phyloP scores from a whole-genome alignment of 2,113 vertebrate species.

The Sinocyclocheilus grahami region DNA sequence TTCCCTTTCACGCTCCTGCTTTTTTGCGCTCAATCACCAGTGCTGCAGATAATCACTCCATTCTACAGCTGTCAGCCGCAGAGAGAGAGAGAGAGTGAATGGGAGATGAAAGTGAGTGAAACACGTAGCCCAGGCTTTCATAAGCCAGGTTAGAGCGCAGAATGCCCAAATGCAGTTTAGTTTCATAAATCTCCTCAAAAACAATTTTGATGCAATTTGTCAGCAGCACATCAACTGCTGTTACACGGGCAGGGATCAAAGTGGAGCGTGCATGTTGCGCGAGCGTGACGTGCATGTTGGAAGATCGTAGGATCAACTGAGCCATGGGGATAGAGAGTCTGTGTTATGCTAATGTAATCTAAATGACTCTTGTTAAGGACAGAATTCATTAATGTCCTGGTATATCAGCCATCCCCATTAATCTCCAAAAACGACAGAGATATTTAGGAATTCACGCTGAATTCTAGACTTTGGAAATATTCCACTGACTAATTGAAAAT shows the following conservation, averaged over 20 bases:
- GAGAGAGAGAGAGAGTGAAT: constrained; percentile 6
- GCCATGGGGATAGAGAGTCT: constrained; percentile 43
- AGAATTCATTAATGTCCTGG: constrained; percentile 59
- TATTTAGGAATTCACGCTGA: background rate
- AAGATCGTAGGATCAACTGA: background rate
- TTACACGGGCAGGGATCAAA: constrained; percentile 24
- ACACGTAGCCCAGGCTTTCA: background rate
- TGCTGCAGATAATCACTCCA: constrained; percentile 37
- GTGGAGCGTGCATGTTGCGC: background rate
- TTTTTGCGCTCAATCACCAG: constrained; percentile 11
- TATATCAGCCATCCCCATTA: constrained; percentile 34
- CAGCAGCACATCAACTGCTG: constrained; percentile 8
- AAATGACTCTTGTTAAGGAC: constrained; percentile 36
- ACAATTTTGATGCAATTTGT: constrained; percentile 29
- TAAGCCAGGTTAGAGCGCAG: constrained; percentile 10
- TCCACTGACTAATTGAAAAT: background rate
- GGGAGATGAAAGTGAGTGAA: constrained; percentile 6
- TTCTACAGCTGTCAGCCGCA: constrained; percentile 28
- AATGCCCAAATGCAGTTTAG: constrained; percentile 15
- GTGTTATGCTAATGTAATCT: constrained; percentile 68
- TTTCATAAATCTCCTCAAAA: constrained; percentile 25
- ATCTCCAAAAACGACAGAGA: background rate
- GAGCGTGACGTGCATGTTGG: background rate
- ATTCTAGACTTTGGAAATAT: background rate
- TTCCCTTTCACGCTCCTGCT: background rate